Base-by-base conservation (phyloP, 2,797 vertebrate genomes). In the Xiphophorus birchmanni region DNA sequence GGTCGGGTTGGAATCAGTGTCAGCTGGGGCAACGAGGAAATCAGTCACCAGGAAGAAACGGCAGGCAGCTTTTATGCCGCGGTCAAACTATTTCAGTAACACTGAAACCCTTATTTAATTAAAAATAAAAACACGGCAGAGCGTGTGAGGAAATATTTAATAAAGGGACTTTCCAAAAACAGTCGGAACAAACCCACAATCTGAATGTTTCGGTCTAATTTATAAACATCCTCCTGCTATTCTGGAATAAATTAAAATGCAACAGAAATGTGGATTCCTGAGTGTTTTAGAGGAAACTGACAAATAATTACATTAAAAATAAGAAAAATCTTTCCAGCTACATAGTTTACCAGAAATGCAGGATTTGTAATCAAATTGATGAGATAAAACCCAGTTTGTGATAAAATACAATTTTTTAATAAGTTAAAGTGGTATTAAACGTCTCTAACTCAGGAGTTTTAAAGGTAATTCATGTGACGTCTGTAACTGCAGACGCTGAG, bases 1-100 rank as follows among this genome's bases (percentile, higher is more conserved):
- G 52, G 76, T 79, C 76, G 82, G 81, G 72, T 74, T 84, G 29
- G 23, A 84, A 84, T 78, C 73, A 79, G 82, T 6, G 76, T 83
- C 54, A 73, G 74, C 76, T 17, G 0, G 9, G 17, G 47, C 40
- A 80, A 10, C 40, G 10, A 42, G 23, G 52, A 54, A 54, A 26
- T 26, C 52, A 23, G 52, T 26, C 52, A 23, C 21, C 50, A 63
- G 18, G 60, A 35, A 63, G 13, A 35, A 63, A 63, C 8, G 8
- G 17, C 15, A 65, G 9, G 47, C 26, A 29, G n/a, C 52, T 69
- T 17, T 11, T 15, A 2, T 3, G 1, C 32, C 8, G 13, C 60
- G 37, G 56, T 18, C 35, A 56, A 29, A 40, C 17, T 37, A 7
- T 56, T 71, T 11, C n/a, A 32, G 37, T 44, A 21, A 63, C 35